Evolutionary conservation across 2,113 vertebrate genomes (phyloP), one percentile per base, ranked within the genome.

Genomic region (Aspiorhynchus laticeps): DNA sequence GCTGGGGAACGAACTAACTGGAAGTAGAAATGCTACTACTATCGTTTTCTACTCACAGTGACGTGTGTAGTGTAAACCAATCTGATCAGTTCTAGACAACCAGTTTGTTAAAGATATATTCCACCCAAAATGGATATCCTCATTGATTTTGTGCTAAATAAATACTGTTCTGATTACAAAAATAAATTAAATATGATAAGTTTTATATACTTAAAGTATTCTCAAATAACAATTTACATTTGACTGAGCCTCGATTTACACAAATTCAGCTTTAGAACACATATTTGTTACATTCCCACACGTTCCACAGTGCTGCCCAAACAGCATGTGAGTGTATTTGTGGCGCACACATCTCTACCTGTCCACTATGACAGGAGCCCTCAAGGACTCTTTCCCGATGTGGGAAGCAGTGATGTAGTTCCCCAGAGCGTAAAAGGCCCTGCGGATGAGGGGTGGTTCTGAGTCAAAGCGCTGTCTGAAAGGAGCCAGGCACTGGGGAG

Each of bases 391-490:
- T 85, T 91, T 91, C 0, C 93, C 93, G 88, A 98, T 97, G 93
- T 97, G 94, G 21, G 95, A 94, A 67, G 96, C 97, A 69, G 96
- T 96, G 36, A 99, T 95, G 88, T 99, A 98, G 92, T 99, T 99
- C 88, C 97, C 97, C 0, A 98, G 90, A 76, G 97, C 96, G 84
- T 98, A 99, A 94, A 97, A 99, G 7, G 97, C 97, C 93, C 97
- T 95, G 91, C 95, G 96, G 81, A 98, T 93, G 38, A 97, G 94
- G 15, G 96, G 92, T 0, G 96, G 95, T 83, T 98, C 94, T 2
- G 93, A 91, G 90, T 98, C 97, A 90, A 99, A 99, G 87, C 90
- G 33, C 33, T 93, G 92, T 91, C 97, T 97, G 95, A 96, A 97
- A 19, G 94, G 94, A 86, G 94, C 92, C 86, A 99, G 91, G 86